Evolutionary conservation across 2,888 invertebrate species (phyloP).

Genomic region (Scotopteryx bipunctaria): DNA sequence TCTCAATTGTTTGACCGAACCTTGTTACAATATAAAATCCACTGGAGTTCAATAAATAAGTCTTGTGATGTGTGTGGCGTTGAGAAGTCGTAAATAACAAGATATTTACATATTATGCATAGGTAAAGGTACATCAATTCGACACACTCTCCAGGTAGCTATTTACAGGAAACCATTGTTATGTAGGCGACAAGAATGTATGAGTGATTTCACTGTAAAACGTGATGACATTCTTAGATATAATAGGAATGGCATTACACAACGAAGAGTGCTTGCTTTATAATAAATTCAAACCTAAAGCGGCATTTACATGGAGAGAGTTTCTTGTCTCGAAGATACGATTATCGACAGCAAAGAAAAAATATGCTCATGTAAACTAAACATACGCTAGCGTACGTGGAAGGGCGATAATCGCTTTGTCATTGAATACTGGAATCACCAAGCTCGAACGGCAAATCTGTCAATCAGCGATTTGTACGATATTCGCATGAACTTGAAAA

Average conservation of each 20-base stretch:
- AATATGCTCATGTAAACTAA: no score
- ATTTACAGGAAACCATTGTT: not conserved
- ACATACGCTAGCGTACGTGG: no score
- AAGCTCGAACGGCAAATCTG: no score
- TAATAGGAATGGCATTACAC: not conserved
- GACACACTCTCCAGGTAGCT: not conserved
- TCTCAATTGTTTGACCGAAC: conserved; percentile 29
- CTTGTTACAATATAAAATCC: conserved; percentile 46
- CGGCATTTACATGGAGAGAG: no score
- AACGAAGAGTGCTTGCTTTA: not conserved
- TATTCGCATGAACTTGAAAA: no score
- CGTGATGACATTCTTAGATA: not conserved
- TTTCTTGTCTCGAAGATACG: no score
- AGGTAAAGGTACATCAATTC: not conserved
- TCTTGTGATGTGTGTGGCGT: conserved; percentile 51
- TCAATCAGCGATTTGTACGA: no score
- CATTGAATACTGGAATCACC: no score
- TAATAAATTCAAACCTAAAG: not conserved
- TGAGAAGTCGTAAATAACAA: conserved; percentile 29
- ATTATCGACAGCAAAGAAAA: no score
- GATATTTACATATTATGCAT: not conserved
- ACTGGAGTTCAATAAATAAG: conserved; percentile 59
- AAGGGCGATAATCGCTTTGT: no score
- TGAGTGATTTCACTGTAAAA: not conserved
- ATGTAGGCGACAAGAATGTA: not conserved